A percentile compares a stretch with the other conserved stretches of the same genome.
Evolutionary conservation across 2,888 invertebrate species (phyloP).

Genomic region (Orchesella flavescens): DNA sequence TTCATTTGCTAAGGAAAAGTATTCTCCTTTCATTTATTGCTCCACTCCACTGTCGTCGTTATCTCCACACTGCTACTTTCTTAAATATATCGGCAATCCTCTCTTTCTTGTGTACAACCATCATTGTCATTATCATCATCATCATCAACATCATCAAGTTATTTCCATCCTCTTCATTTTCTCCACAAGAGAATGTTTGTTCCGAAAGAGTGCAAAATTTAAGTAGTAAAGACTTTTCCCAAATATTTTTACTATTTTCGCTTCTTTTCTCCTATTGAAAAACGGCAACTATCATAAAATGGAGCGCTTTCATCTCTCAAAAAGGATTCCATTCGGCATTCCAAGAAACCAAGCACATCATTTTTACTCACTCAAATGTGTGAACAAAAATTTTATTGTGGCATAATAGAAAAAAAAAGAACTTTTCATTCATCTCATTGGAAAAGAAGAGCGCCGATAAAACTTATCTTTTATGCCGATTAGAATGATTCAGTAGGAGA

Average conservation of each 20-base stretch:
- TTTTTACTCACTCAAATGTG: too few species aligned
- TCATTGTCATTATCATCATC: conserved; percentile 16
- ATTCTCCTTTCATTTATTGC: conserved; percentile 17
- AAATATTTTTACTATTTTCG: too few species aligned
- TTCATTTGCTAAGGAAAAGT: background rate
- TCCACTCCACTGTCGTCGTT: conserved; percentile 38
- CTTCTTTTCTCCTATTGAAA: background rate
- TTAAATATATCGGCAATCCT: conserved; percentile 40
- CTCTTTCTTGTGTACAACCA: conserved; percentile 3
- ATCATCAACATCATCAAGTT: too few species aligned
- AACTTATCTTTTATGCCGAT: conserved; percentile 46
- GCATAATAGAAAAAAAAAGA: conserved; percentile 6
- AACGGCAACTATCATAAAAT: conserved; percentile 11
- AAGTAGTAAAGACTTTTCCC: too few species aligned
- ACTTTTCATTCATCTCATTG: background rate
- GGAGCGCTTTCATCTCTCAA: background rate
- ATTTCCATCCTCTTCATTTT: too few species aligned
- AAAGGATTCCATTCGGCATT: too few species aligned
- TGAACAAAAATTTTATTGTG: too few species aligned
- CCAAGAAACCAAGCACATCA: too few species aligned
- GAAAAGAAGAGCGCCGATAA: background rate
- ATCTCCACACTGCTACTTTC: conserved; percentile 29
- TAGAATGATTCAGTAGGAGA: background rate
- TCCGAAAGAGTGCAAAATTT: too few species aligned
- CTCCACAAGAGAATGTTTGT: too few species aligned